These are phyloP conservation scores for Stramonita haemastoma DNA, from an alignment of 2,888 invertebrate genomes.

Conservation along the genomic window DNA sequence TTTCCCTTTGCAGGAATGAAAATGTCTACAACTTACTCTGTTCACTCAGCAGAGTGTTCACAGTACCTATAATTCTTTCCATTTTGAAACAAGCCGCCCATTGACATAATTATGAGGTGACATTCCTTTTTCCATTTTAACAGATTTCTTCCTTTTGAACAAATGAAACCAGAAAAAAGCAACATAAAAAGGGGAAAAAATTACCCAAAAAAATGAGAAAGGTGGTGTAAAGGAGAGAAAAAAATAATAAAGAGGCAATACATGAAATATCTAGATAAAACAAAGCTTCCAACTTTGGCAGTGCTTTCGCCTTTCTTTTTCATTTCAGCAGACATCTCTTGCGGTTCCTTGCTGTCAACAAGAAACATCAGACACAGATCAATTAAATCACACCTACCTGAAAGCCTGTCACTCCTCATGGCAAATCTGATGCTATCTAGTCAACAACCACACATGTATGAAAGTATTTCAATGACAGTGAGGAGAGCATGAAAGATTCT, in stretches of 20 bases:
- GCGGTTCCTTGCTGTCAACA: slow-evolving; percentile 26
- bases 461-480: no score
- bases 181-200: neutral
- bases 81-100: neutral
- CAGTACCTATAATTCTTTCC: no score
- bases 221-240: neutral
- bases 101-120: neutral
- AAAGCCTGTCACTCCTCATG: no score
- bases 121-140: neutral
- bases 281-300: slow-evolving; percentile 30
- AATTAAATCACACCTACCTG: no score
- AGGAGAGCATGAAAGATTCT: no score
- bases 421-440: no score
- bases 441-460: no score
- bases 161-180: neutral
- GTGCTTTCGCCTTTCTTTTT: slow-evolving; percentile 30
- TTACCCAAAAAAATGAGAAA: neutral
- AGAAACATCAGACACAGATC: neutral
- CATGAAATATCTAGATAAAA: neutral
- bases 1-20: no score
- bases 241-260: neutral
- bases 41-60: no score
- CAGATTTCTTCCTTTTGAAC: neutral
- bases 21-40: no score
- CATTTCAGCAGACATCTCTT: slow-evolving; percentile 27